Base-by-base conservation (phyloP, 2,888 invertebrate genomes). In the Serrognathus titanus region DNA sequence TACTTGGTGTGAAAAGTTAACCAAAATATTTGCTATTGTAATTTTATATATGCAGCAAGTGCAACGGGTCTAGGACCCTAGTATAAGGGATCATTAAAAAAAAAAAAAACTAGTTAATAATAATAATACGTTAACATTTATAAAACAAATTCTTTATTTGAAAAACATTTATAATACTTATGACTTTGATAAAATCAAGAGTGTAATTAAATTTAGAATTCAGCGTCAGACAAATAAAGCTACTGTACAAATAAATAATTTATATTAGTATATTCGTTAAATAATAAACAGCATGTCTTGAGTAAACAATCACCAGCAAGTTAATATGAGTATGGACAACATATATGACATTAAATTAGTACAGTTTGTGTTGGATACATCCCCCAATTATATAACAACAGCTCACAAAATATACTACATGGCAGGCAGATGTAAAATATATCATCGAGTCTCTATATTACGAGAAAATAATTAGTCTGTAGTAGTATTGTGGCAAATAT, bases 131-230 rank as follows among this genome's bases (percentile, higher is more conserved):
- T 10, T 20, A 11, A 40, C 40, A 43, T 16, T 66, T 69, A 74
- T 69, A 75, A 77, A 77, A 77, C 77, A 77, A 77, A 72, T 73
- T 76, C 75, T 76, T 76, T 77, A 77, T 76, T 77, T 75, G 69
- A 74, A 75, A 77, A 76, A 77, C 77, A 76, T 77, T 77, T 73
- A 77, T 77, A 76, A 76, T 77, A 75, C 71, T 74, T 70, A 69
- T 70, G 60, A 63, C 54, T 58, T 57, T 53, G 51, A 47, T 46
- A 40, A 70, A 71, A 70, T 70, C 69, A 68, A 69, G 69, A 69
- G 24, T 66, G 63, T 68, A 60, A 65, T 69, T 55, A 58, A 58
- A 35, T 58, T 58, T 54, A 54, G 54, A 55, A 60, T 54, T 69
- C 60, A 67, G 71, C 70, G 64, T 64, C 71, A 65, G 68, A 68